These are phyloP conservation scores for Heliconius hortense DNA, from an alignment of 2,888 invertebrate genomes.

Conservation along the genomic window DNA sequence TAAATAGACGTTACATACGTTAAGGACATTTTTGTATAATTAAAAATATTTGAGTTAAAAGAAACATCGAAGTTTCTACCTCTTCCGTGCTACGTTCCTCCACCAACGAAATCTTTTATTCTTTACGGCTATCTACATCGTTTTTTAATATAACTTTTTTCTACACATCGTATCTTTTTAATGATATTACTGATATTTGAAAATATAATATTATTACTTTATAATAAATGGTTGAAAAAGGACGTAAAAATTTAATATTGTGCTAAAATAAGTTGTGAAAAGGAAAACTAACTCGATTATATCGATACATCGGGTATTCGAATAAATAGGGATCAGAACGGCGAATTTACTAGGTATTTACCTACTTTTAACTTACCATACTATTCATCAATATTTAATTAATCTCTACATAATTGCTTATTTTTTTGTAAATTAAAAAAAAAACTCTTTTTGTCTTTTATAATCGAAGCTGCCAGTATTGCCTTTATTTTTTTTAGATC, in stretches of 20 bases:
- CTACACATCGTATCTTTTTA: slow-evolving; percentile 18
- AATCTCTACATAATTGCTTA: slow-evolving; percentile 8
- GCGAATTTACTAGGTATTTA: slow-evolving; percentile 49
- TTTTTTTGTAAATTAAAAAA: neutral
- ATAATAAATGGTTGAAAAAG: slow-evolving; percentile 22
- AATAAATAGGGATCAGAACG: slow-evolving; percentile 47
- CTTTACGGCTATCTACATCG: slow-evolving; percentile 21
- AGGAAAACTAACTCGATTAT: slow-evolving; percentile 19
- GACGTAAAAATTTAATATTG: slow-evolving; percentile 23
- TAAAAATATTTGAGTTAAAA: neutral
- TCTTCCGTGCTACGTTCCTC: slow-evolving; percentile 48
- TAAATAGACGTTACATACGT: neutral
- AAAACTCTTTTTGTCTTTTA: neutral
- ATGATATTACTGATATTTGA: slow-evolving; percentile 13
- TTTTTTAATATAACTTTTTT: slow-evolving; percentile 17
- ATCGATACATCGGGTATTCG: slow-evolving; percentile 26
- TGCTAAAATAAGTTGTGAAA: slow-evolving; percentile 26
- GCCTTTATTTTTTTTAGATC: slow-evolving; percentile 20
- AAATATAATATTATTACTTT: slow-evolving; percentile 13
- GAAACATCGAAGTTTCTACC: slow-evolving; percentile 51
- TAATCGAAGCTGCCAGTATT: slow-evolving; percentile 20
- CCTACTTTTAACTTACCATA: slow-evolving; percentile 37
- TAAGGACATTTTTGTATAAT: slow-evolving; percentile 9
- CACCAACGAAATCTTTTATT: slow-evolving; percentile 42
- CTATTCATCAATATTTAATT: slow-evolving; percentile 20